Base-by-base conservation (phyloP, 2,797 vertebrate species). In the Danionella dracula region DNA sequence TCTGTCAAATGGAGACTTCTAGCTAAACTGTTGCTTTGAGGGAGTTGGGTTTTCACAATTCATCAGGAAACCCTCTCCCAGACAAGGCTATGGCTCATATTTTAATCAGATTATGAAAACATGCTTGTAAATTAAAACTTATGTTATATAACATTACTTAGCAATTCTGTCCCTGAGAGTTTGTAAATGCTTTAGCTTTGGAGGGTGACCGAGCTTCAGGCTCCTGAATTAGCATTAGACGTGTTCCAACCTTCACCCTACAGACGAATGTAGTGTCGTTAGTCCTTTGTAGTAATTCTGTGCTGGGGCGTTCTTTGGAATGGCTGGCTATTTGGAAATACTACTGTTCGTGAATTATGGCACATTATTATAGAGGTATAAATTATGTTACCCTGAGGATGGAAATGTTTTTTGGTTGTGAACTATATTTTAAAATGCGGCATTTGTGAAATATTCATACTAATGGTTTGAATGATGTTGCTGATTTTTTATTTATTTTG, bases 101-200 rank as follows among this genome's bases (percentile, higher is more conserved):
- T 64, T 29, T 70, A 67, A 73, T 66, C 45, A 50, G 45, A 71
- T 71, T 68, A 73, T 66, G 41, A 73, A 60, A 65, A 57, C 57
- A 57, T 40, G 55, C 55, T 38, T 53, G 23, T 34, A 55, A 46
- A 76, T 71, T 41, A 15, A 66, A 66, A 29, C 61, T 58, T 49
- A 17, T 66, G 60, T 70, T 70, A 71, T 72, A 42, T 75, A 64
- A 72, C 67, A 50, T 49, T 69, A 57, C 67, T 68, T 55, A 63
- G 48, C 15, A 34, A 65, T 64, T 62, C 60, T 40, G 38, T 62
- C 57, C 70, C 41, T 49, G 35, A 49, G 27, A n/a, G 54, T 44
- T 15, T 59, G 20, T 19, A 21, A 34, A 6, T 11, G 12, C 46
- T 31, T 12, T 32, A 6, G 51, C 32, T 15, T 13, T 15, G 51